phyloP scores from a whole-genome alignment of 2,113 vertebrate species.

The Malurus alboscapulatus region DNA sequence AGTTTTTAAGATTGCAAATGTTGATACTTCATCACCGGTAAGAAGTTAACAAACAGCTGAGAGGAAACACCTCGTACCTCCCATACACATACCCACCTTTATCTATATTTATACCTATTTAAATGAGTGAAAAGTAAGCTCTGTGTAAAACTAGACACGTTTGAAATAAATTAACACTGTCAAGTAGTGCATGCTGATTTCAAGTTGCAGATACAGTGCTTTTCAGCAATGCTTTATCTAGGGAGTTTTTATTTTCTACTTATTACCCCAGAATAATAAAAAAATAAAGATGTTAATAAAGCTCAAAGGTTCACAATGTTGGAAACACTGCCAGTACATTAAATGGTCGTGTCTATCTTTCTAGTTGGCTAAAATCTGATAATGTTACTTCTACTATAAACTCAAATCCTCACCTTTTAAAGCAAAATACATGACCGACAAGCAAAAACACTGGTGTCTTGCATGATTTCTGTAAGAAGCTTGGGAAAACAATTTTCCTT shows the following conservation, averaged over 20 bases:
- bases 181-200: neutral
- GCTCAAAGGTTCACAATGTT: neutral
- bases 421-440: neutral
- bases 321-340: neutral
- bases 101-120: neutral
- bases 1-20: neutral
- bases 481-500: neutral
- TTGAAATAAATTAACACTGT: neutral
- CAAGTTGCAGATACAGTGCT: neutral
- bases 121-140: neutral
- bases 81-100: neutral
- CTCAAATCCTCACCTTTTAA: neutral
- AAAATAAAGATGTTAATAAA: neutral
- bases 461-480: neutral
- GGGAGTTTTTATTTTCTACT: neutral
- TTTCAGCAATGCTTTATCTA: neutral
- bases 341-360: rapidly evolving
- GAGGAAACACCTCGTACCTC: neutral
- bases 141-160: neutral
- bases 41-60: neutral
- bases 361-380: neutral
- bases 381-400: neutral
- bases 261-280: neutral
- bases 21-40: neutral
- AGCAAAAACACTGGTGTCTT: neutral